Percentiles rank a stretch among this genome's conserved stretches.
Evolutionary conservation across 2,888 invertebrate species (phyloP).

Genomic region (Archips xylosteana): DNA sequence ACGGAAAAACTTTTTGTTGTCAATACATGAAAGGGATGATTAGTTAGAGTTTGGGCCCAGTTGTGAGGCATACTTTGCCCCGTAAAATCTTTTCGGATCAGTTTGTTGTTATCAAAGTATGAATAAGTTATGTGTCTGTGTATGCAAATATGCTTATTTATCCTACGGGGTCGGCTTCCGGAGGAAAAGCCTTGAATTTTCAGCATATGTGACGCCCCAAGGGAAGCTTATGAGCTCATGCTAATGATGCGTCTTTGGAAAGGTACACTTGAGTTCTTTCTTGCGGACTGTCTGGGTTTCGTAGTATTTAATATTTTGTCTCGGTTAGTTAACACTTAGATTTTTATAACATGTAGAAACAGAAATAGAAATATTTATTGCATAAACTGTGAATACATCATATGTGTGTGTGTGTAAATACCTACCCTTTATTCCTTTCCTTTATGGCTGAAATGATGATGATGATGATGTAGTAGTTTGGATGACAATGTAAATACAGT

Average conservation of each 20-base stretch:
- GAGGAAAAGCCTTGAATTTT: slow-evolving; percentile 14
- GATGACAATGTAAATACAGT: too few species aligned
- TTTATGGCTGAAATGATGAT: too few species aligned
- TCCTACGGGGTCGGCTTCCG: slow-evolving; percentile 13
- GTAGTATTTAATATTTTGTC: neutral
- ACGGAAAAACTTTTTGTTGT: slow-evolving; percentile 35
- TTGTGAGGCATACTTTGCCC: slow-evolving; percentile 33
- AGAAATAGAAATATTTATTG: too few species aligned
- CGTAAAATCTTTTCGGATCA: slow-evolving; percentile 24
- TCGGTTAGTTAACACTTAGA: neutral
- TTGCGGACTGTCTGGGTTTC: neutral
- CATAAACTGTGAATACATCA: too few species aligned
- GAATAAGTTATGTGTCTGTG: slow-evolving; percentile 21
- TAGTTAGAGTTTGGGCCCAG: slow-evolving; percentile 37
- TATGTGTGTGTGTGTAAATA: too few species aligned
- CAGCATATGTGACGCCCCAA: slow-evolving; percentile 4
- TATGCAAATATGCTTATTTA: slow-evolving; percentile 31
- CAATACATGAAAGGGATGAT: slow-evolving; percentile 40
- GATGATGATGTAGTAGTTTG: too few species aligned
- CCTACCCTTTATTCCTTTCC: too few species aligned
- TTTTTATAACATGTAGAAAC: too few species aligned
- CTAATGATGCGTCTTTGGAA: slow-evolving; percentile 21
- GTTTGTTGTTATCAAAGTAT: slow-evolving; percentile 27
- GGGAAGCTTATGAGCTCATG: slow-evolving; percentile 11
- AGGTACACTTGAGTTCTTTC: neutral